Evolutionary conservation across 2,113 vertebrate species (phyloP).

Genomic region (Sterrhoptilus dennistouni): DNA sequence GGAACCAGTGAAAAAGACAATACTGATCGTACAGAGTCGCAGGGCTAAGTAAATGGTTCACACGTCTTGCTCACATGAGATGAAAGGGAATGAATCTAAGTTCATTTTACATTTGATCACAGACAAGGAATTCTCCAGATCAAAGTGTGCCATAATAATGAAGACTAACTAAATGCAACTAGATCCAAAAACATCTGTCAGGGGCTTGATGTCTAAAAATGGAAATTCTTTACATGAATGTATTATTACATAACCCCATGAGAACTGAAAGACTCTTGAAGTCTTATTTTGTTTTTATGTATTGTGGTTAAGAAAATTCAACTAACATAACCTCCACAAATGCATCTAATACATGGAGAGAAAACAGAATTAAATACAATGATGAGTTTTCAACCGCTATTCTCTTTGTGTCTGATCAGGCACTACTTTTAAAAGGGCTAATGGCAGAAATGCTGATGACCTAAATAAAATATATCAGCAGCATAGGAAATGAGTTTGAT

Average conservation of each 20-base stretch:
- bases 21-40: conserved; percentile 36
- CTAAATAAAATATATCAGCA: conserved; percentile 61
- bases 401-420: not conserved
- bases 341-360: not conserved
- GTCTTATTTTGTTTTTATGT: conserved; percentile 8
- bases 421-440: conserved; percentile 6
- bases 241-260: conserved; percentile 49
- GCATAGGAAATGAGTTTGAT: conserved; percentile 59
- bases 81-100: conserved; percentile 73
- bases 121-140: conserved; percentile 73
- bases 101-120: conserved; percentile 71
- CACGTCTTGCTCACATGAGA: conserved; percentile 69
- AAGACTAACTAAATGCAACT: conserved; percentile 62
- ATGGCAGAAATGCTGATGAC: conserved; percentile 46
- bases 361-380: not conserved
- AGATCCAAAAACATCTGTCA: conserved; percentile 71
- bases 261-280: not conserved
- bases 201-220: conserved; percentile 63
- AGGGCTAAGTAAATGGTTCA: conserved; percentile 66
- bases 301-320: conserved; percentile 12
- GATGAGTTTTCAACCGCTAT: not conserved
- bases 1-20: conserved; percentile 60
- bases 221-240: conserved; percentile 42
- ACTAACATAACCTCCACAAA: not conserved
- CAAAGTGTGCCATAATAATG: conserved; percentile 72